Evolutionary conservation across 1,140 invertebrate species (phyloP).

Genomic region (Drosophila kanapiae): DNA sequence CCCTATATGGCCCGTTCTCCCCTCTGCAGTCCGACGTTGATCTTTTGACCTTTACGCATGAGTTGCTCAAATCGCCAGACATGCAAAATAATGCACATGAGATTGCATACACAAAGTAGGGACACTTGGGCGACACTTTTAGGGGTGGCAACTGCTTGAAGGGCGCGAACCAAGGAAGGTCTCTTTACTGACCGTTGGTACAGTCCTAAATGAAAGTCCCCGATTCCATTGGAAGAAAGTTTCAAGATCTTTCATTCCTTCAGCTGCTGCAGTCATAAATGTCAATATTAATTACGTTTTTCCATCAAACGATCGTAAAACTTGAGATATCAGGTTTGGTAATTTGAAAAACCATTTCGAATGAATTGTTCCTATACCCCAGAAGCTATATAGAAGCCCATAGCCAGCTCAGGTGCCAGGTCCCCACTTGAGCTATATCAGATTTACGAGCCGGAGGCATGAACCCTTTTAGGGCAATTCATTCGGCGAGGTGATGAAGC

Average conservation of each 20-base stretch:
- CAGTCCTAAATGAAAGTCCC: background rate
- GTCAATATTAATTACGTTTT: conserved; percentile 64
- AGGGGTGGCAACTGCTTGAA: conserved; percentile 67
- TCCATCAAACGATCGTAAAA: conserved; percentile 74
- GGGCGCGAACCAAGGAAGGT: conserved; percentile 41
- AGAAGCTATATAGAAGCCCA: conserved; percentile 12
- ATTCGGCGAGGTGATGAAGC: conserved; percentile 51
- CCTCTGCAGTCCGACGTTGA: conserved; percentile 48
- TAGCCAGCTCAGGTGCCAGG: conserved; percentile 41
- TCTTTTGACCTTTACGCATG: conserved; percentile 81
- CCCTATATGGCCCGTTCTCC: conserved; percentile 7
- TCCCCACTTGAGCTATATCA: conserved; percentile 71
- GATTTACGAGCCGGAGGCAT: conserved; percentile 68
- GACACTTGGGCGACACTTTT: conserved; percentile 28
- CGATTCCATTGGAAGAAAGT: conserved; percentile 13
- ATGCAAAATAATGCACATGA: conserved; percentile 83
- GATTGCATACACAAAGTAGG: conserved; percentile 47
- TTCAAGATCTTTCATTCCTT: background rate
- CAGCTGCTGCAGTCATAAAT: conserved; percentile 46
- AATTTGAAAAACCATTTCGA: conserved; percentile 61
- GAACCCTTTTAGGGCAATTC: conserved; percentile 69
- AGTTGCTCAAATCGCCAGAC: conserved; percentile 75
- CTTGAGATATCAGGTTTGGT: conserved; percentile 58
- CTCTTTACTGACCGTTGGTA: conserved; percentile 31
- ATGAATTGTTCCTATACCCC: conserved; percentile 57